A percentile compares a stretch with the other conserved stretches of the same genome.
Conservation (phyloP, 1,140 invertebrate genomes). For the Drosophila guanche region DNA sequence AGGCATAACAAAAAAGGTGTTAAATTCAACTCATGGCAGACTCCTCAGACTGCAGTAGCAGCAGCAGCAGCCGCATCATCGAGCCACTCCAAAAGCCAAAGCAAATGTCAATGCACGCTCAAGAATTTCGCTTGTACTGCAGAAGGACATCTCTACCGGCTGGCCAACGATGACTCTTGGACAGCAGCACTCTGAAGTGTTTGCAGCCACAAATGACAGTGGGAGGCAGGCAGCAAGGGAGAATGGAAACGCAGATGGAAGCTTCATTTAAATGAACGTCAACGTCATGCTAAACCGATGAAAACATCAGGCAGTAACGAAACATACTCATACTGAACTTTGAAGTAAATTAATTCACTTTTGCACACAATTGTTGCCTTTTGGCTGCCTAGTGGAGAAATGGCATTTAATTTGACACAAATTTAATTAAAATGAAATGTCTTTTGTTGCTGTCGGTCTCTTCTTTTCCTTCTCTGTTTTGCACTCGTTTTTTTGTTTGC, state of each 20-base stretch:
- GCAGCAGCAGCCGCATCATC: slow-evolving; percentile 10
- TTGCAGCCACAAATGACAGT: slow-evolving; percentile 11
- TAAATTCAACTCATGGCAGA: slow-evolving; percentile 75
- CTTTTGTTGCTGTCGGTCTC: slow-evolving; percentile 41
- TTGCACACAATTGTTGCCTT: slow-evolving; percentile 33
- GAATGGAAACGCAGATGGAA: neutral
- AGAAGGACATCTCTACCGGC: slow-evolving; percentile 71
- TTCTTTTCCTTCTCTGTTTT: slow-evolving; percentile 23
- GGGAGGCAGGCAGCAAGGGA: neutral
- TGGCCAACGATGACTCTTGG: too few relatives aligned
- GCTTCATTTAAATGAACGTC: slow-evolving; percentile 64
- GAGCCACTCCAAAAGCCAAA: slow-evolving; percentile 51
- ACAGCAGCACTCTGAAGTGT: slow-evolving; percentile 62
- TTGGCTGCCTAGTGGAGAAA: slow-evolving; percentile 61
- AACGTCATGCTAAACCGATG: slow-evolving; percentile 46
- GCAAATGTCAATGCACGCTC: slow-evolving; percentile 67
- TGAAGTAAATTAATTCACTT: slow-evolving; percentile 70
- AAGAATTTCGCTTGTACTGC: slow-evolving; percentile 69
- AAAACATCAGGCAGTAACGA: slow-evolving; percentile 35
- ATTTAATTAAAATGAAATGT: slow-evolving; percentile 71
- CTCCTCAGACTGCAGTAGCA: neutral
- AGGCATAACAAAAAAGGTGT: slow-evolving; percentile 78
- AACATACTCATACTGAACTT: slow-evolving; percentile 49
- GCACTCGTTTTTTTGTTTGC: slow-evolving; percentile 51
- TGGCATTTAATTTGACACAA: slow-evolving; percentile 65